Conservation (phyloP, 2,113 vertebrate genomes). For the Takifugu flavidus region DNA sequence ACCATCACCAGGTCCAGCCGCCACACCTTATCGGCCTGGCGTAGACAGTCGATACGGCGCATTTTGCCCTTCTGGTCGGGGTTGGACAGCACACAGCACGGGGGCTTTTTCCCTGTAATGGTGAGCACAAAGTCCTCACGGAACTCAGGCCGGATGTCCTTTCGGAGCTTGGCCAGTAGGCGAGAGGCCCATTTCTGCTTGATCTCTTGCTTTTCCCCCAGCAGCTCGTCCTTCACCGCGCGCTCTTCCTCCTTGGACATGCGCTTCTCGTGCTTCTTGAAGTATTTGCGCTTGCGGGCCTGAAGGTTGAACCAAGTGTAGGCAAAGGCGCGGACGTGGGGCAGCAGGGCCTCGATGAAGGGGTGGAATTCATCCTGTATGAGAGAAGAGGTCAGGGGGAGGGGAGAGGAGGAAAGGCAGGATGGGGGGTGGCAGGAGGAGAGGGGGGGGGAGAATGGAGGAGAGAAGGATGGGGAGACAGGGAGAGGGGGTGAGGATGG, state of each 20-base stretch:
- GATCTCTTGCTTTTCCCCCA: conserved; percentile 96
- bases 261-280: conserved; percentile 97
- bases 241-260: conserved; percentile 98
- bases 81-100: conserved; percentile 97
- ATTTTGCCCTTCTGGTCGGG: conserved; percentile 99
- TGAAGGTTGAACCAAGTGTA: conserved; percentile 99
- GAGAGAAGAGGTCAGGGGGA: conserved; percentile 52
- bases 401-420: conserved; percentile 58
- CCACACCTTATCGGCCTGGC: conserved; percentile 98
- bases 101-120: conserved; percentile 94
- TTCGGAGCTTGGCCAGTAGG: conserved; percentile 95
- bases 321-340: conserved; percentile 95
- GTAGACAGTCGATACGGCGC: conserved; percentile 94
- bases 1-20: conserved; percentile 99
- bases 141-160: conserved; percentile 98
- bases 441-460: conserved; percentile 62
- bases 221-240: conserved; percentile 93
- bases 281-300: conserved; percentile 98
- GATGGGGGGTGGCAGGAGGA: conserved; percentile 56
- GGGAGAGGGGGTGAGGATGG: conserved; percentile 64
- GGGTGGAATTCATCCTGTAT: conserved; percentile 97
- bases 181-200: conserved; percentile 98
- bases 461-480: conserved; percentile 68
- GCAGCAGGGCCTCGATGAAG: conserved; percentile 97
- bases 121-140: conserved; percentile 98